These are phyloP conservation scores for Megaceryle alcyon DNA, from an alignment of 2,797 vertebrate genomes.

Conservation along the genomic window DNA sequence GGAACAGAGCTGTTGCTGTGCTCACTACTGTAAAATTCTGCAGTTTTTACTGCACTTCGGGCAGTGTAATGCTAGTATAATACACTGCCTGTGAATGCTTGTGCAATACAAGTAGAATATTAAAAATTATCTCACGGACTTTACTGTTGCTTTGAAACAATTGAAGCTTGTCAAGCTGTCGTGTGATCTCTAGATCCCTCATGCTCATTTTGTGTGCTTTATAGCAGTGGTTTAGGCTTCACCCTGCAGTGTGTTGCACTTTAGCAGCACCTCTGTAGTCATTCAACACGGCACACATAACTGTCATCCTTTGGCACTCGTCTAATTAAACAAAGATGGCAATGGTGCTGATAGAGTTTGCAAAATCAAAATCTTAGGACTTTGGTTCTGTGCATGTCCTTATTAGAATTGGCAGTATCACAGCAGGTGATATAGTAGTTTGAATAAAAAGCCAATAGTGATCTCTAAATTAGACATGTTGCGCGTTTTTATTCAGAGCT, in stretches of 20 bases:
- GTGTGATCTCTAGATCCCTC: neutral
- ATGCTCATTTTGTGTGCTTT: accelerated
- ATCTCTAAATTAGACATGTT: neutral
- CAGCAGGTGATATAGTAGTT: neutral
- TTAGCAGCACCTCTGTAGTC: too few relatives aligned
- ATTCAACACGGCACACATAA: neutral
- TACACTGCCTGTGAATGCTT: neutral
- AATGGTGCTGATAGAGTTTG: neutral
- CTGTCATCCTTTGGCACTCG: neutral
- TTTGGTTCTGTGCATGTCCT: neutral
- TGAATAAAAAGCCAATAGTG: neutral
- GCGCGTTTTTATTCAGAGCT: neutral
- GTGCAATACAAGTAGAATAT: neutral
- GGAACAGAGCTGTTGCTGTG: neutral
- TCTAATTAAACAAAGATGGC: neutral
- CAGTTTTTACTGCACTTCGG: neutral
- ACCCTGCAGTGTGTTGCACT: too few relatives aligned
- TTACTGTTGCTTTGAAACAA: neutral
- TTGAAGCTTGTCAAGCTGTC: neutral
- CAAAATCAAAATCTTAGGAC: neutral
- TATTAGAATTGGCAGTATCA: neutral
- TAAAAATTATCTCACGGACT: neutral
- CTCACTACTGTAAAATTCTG: neutral
- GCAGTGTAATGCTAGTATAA: neutral
- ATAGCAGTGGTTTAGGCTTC: too few relatives aligned